phyloP scores from a whole-genome alignment of 30 jellyfish, hydroid and myxozoan genomes.

The Aurelia aurita complex sp. Pacific region DNA sequence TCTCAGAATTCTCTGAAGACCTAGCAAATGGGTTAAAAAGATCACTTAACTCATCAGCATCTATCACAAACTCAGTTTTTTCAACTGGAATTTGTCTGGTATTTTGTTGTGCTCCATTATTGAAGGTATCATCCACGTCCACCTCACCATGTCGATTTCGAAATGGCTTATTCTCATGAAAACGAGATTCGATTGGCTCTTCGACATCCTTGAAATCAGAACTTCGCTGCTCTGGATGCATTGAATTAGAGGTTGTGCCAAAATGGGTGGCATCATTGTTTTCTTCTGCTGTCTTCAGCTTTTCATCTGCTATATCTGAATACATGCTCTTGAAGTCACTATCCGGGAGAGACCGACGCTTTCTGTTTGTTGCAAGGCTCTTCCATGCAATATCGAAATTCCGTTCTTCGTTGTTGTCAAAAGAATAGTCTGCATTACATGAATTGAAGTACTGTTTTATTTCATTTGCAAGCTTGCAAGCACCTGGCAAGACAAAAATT shows the following conservation, averaged over 20 bases:
- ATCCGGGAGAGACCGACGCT: slow-evolving; percentile 6
- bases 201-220: too few relatives aligned
- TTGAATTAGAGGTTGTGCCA: too few relatives aligned
- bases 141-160: too few relatives aligned
- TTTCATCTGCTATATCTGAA: not conserved
- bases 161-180: too few relatives aligned
- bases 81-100: too few relatives aligned
- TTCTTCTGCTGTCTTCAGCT: too few relatives aligned
- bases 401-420: slow-evolving; percentile 28
- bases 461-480: slow-evolving; percentile 35
- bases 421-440: slow-evolving; percentile 29
- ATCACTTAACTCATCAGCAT: not conserved
- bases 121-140: too few relatives aligned
- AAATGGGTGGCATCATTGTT: too few relatives aligned
- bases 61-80: not conserved
- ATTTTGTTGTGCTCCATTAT: too few relatives aligned
- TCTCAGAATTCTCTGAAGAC: too few relatives aligned
- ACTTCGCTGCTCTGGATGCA: too few relatives aligned
- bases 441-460: slow-evolving; percentile 12
- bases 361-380: slow-evolving; percentile 4
- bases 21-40: not conserved
- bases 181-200: too few relatives aligned
- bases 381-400: slow-evolving; percentile 46
- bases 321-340: not conserved
- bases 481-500: slow-evolving; percentile 13